phyloP scores from a whole-genome alignment of 2,113 vertebrate genomes.

The Nestor notabilis region DNA sequence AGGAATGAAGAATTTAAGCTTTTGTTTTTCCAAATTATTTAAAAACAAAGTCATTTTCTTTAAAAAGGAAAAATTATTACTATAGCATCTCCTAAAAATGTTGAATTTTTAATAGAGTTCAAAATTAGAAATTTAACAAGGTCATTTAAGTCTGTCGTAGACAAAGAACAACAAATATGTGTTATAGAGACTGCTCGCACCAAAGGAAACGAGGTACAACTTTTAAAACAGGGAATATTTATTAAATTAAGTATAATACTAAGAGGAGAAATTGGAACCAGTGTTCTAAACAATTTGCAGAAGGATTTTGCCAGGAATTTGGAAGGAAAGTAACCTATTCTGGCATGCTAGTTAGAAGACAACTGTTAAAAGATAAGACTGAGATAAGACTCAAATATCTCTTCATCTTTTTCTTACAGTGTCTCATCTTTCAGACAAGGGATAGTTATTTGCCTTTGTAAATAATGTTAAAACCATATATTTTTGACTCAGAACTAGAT shows the following conservation, averaged over 20 bases:
- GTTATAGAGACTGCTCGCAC: background rate
- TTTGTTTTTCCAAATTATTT: background rate
- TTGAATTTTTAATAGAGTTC: background rate
- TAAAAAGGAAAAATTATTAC: fast-evolving
- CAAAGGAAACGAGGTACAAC: background rate
- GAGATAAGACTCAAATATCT: background rate
- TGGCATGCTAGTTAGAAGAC: background rate
- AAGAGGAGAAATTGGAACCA: background rate
- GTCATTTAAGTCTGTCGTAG: background rate
- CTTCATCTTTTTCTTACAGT: background rate
- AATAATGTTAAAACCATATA: background rate
- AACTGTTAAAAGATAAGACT: background rate
- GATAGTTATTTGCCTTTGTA: background rate
- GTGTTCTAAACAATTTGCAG: background rate
- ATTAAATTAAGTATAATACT: background rate
- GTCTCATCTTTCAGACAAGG: background rate
- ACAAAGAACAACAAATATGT: background rate
- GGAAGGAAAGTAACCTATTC: background rate
- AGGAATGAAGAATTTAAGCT: background rate
- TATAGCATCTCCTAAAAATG: background rate
- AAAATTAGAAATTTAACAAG: background rate
- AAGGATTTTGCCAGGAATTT: background rate
- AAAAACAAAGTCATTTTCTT: background rate
- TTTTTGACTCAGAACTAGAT: background rate
- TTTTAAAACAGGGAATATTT: background rate